phyloP scores from a whole-genome alignment of 2,113 vertebrate species.

The Sigmodon hispidus region DNA sequence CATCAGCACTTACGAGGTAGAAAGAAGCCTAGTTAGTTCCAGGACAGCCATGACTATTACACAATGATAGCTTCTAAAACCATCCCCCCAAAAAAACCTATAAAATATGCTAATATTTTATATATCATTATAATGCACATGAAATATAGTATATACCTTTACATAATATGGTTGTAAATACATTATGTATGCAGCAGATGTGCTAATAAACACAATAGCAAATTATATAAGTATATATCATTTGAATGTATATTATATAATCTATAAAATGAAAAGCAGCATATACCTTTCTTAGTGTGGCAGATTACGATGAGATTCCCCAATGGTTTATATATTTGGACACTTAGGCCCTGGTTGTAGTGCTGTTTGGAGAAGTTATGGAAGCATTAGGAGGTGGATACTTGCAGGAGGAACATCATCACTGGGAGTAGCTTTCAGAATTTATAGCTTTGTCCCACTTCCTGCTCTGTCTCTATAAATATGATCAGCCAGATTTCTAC shows the following conservation, averaged over 20 bases:
- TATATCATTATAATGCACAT: not conserved
- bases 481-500: not conserved
- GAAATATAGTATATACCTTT: not conserved
- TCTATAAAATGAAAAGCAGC: not conserved
- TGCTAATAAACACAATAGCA: not conserved
- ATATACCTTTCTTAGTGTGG: not conserved
- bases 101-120: not conserved
- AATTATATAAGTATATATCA: not conserved
- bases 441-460: not conserved
- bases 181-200: not conserved
- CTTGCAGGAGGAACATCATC: not conserved
- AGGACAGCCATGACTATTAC: not conserved
- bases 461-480: not conserved
- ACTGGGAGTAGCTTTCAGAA: not conserved
- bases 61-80: not conserved
- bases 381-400: not conserved
- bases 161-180: not conserved
- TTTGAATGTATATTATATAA: not conserved
- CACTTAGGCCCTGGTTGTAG: not conserved
- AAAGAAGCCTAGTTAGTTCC: not conserved
- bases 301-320: not conserved
- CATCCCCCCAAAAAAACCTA: not conserved
- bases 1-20: not conserved
- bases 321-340: not conserved
- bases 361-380: not conserved